A percentile compares a stretch with the other conserved stretches of the same genome.
These are phyloP conservation scores for Rostratula benghalensis DNA, from an alignment of 2,113 vertebrate species.

Conservation along the genomic window DNA sequence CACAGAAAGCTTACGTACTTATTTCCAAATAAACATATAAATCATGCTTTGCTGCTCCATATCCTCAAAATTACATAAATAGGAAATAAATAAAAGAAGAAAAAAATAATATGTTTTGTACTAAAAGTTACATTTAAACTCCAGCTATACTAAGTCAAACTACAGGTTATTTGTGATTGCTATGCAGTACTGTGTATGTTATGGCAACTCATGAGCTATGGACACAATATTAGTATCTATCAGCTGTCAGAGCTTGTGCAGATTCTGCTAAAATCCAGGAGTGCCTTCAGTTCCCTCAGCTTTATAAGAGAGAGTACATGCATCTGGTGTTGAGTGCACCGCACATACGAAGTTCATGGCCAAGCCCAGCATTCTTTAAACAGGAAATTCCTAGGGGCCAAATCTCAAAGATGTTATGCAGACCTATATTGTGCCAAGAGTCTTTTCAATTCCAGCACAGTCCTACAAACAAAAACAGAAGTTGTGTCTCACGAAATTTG, in stretches of 20 bases:
- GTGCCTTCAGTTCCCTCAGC: neutral
- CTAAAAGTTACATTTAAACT: neutral
- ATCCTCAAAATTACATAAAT: neutral
- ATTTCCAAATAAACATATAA: neutral
- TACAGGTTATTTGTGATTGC: neutral
- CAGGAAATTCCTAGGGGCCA: slow-evolving; percentile 57
- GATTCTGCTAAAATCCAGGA: neutral
- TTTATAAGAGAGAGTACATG: neutral
- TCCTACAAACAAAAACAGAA: slow-evolving; percentile 24
- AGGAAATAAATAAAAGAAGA: neutral
- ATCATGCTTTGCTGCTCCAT: neutral
- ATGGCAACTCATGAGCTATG: neutral
- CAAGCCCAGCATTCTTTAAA: slow-evolving; percentile 47
- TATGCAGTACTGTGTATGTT: neutral
- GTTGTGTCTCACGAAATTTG: neutral
- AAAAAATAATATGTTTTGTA: neutral
- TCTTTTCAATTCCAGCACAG: neutral
- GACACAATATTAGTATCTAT: neutral
- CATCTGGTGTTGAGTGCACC: neutral
- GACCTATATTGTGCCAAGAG: neutral
- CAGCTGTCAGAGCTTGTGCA: slow-evolving; percentile 8
- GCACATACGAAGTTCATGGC: neutral
- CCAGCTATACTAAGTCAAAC: neutral
- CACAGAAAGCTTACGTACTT: neutral
- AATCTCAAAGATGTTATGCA: slow-evolving; percentile 43